Evolutionary conservation across 2,888 invertebrate genomes (phyloP).

Genomic region (Drosophila emarginata): DNA sequence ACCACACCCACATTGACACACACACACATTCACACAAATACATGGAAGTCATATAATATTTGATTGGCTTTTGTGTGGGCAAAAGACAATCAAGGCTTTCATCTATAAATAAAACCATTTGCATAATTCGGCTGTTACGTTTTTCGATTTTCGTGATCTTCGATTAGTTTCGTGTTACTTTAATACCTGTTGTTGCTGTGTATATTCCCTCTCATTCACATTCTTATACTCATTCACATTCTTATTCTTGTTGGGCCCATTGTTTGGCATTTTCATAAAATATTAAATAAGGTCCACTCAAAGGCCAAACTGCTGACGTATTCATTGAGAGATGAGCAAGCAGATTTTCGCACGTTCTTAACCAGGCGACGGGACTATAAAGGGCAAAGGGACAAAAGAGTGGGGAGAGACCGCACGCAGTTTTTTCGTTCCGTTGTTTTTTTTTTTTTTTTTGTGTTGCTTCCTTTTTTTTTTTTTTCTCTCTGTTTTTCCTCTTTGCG

Average conservation of each 20-base stretch:
- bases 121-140: slow-evolving; percentile 62
- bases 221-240: background rate
- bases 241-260: slow-evolving; percentile 1
- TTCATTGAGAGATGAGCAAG: slow-evolving; percentile 48
- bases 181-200: slow-evolving; percentile 42
- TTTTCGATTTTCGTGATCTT: slow-evolving; percentile 28
- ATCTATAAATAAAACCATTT: slow-evolving; percentile 66
- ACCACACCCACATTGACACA: slow-evolving; percentile 36
- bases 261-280: slow-evolving; percentile 58
- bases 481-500: slow-evolving; percentile 26
- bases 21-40: slow-evolving; percentile 6
- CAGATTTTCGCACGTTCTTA: slow-evolving; percentile 55
- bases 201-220: background rate
- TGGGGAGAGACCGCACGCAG: background rate
- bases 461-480: slow-evolving; percentile 9
- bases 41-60: slow-evolving; percentile 34
- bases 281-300: slow-evolving; percentile 36
- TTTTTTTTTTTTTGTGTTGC: background rate
- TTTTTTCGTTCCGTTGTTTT: background rate
- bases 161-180: slow-evolving; percentile 52
- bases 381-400: slow-evolving; percentile 9
- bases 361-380: slow-evolving; percentile 34
- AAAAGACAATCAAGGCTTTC: slow-evolving; percentile 59
- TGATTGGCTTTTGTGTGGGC: slow-evolving; percentile 36
- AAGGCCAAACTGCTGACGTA: slow-evolving; percentile 49